Conservation (phyloP, 2,888 invertebrate genomes). For the Agriotes lineatus region DNA sequence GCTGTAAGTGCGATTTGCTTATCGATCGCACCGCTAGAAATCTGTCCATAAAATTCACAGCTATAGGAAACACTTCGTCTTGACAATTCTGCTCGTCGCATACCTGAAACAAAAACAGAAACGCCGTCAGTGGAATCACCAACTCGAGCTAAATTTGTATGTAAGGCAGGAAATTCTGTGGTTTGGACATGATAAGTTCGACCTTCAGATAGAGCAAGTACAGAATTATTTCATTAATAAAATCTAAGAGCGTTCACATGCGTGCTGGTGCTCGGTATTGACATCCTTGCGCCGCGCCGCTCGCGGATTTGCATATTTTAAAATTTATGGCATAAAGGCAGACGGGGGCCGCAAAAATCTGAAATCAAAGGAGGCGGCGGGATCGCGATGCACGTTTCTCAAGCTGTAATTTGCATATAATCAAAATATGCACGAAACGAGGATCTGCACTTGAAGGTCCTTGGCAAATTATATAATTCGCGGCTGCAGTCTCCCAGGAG, state of each 20-base stretch:
- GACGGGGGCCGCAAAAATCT: background rate
- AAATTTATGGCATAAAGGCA: background rate
- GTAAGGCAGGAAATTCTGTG: constrained; percentile 37
- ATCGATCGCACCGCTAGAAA: constrained; percentile 89
- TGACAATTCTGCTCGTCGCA: constrained; percentile 94
- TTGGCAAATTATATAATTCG: background rate
- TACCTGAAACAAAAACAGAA: constrained; percentile 83
- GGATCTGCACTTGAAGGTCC: background rate
- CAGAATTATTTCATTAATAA: constrained; percentile 41
- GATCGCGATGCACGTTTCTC: background rate
- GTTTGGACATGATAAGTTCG: constrained; percentile 36
- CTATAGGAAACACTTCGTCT: constrained; percentile 93
- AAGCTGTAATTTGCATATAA: constrained; percentile 5
- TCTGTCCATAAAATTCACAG: constrained; percentile 94
- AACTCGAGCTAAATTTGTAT: constrained; percentile 7
- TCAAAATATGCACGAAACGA: background rate
- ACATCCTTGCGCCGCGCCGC: constrained; percentile 5
- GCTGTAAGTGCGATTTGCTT: constrained; percentile 88
- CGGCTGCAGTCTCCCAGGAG: background rate
- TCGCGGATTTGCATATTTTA: constrained; percentile 3
- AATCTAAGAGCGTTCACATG: constrained; percentile 16
- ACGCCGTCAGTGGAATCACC: background rate
- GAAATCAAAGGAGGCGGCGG: background rate
- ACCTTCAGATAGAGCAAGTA: constrained; percentile 37
- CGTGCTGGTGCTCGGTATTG: background rate